Evolutionary conservation across 2,888 invertebrate species (phyloP), one percentile per base, ranked within the genome.

Genomic region (Bhutanitis thaidina): DNA sequence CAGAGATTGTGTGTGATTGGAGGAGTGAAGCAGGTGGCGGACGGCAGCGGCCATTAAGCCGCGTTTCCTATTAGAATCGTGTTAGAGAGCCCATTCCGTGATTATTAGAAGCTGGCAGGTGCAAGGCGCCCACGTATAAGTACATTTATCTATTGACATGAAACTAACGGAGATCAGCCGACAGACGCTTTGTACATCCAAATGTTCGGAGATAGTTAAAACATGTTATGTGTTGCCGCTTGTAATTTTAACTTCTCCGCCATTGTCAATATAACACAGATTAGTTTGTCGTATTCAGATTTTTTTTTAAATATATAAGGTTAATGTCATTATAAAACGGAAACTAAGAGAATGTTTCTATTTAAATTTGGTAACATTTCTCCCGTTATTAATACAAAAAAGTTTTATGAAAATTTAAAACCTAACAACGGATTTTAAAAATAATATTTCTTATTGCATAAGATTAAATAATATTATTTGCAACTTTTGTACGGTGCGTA

Each of bases 21-120:
- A 64, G 61, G 53, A 43, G 36, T 38, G 49, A 68, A 68, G 58
- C 53, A 47, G 54, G 53, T 61, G 62, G 80, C 82, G 84, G 84
- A 78, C 83, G 84, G 76, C 58, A 53, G 59, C 66, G 65, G 64
- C 64, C 67, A 62, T 66, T 64, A 66, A 67, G 67, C 62, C 73
- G 68, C 67, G 74, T 83, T 81, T 86, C 87, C 83, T 84, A 86
- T 88, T 88, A 85, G 85, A 84, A 80, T 79, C 82, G 71, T 71
- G 74, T 74, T 74, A 74, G 73, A 73, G 64, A 62, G 64, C 56
- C 76, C 74, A 78, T 80, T 76, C 81, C 70, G 76, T 81, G 77
- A 80, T 81, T 84, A 84, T 77, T 73, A 68, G 69, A 71, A 56
- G 62, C 52, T 65, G 62, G 79, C 85, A 87, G 87, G 86, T 88